These are phyloP conservation scores for Tortricodes alternella DNA, from an alignment of 2,888 invertebrate species.

Conservation along the genomic window DNA sequence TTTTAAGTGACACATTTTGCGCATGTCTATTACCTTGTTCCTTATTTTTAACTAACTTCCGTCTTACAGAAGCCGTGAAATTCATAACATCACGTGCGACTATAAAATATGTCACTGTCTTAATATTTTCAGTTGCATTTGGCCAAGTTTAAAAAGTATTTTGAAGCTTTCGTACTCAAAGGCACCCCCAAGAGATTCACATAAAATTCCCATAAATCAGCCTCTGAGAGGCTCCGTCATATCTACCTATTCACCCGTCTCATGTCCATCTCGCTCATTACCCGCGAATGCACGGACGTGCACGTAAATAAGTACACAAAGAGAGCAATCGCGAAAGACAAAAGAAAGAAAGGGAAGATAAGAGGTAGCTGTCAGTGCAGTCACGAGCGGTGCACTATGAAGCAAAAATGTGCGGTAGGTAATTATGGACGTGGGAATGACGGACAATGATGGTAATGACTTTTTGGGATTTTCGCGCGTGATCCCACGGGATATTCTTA, in stretches of 20 bases:
- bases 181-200: too few species aligned
- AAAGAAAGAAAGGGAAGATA: constrained; percentile 64
- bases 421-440: constrained; percentile 29
- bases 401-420: constrained; percentile 43
- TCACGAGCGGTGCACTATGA: constrained; percentile 76
- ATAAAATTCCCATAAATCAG: neutral
- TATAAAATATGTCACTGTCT: too few species aligned
- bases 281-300: constrained; percentile 55
- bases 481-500: neutral
- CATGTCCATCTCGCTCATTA: constrained; percentile 41
- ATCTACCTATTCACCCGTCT: constrained; percentile 40
- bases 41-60: too few species aligned
- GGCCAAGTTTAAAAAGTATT: too few species aligned
- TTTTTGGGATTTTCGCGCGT: constrained; percentile 18
- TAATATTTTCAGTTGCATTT: too few species aligned
- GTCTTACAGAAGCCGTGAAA: too few species aligned
- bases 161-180: too few species aligned
- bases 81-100: too few species aligned
- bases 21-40: too few species aligned
- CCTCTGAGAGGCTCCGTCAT: neutral
- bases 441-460: constrained; percentile 19
- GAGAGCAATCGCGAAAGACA: constrained; percentile 62
- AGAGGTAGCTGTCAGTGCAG: constrained; percentile 79
- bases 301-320: constrained; percentile 80
- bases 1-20: too few species aligned